Conservation (phyloP, 1,140 invertebrate genomes). For the Araneus ventricosus region DNA sequence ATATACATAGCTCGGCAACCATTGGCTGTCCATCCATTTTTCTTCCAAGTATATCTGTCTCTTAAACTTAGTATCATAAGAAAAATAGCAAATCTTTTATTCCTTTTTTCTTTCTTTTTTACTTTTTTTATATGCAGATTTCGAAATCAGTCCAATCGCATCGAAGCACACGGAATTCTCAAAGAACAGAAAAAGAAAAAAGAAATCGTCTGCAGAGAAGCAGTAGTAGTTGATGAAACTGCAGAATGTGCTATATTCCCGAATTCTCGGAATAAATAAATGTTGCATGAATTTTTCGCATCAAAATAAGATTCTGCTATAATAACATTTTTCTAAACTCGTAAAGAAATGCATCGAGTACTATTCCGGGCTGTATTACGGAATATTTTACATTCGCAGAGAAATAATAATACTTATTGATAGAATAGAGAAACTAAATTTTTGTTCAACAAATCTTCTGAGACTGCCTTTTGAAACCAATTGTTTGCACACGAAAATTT, state of each 20-base stretch:
- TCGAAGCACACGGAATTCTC: background rate
- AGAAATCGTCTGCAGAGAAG: conserved; percentile 2
- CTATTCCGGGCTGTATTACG: background rate
- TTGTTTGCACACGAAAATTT: background rate
- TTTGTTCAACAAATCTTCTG: background rate
- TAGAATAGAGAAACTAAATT: background rate
- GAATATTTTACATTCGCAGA: background rate
- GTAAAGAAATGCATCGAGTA: background rate
- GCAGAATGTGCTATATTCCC: conserved; percentile 1
- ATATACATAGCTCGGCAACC: background rate
- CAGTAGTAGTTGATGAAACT: conserved; percentile 30
- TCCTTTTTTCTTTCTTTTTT: background rate
- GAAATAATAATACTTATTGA: background rate
- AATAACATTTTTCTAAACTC: conserved; percentile 35
- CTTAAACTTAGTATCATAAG: background rate
- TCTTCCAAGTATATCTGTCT: conserved; percentile 35
- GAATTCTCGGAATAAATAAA: conserved; percentile 9
- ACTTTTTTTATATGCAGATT: background rate
- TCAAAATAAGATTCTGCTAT: conserved; percentile 1
- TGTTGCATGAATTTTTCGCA: conserved; percentile 30
- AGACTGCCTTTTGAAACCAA: background rate
- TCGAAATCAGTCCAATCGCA: background rate
- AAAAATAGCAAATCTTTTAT: conserved; percentile 27
- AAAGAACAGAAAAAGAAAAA: background rate
- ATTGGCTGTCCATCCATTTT: background rate